Base-by-base conservation (phyloP, 2,888 invertebrate species). In the Gymnoscelis rufifasciata region DNA sequence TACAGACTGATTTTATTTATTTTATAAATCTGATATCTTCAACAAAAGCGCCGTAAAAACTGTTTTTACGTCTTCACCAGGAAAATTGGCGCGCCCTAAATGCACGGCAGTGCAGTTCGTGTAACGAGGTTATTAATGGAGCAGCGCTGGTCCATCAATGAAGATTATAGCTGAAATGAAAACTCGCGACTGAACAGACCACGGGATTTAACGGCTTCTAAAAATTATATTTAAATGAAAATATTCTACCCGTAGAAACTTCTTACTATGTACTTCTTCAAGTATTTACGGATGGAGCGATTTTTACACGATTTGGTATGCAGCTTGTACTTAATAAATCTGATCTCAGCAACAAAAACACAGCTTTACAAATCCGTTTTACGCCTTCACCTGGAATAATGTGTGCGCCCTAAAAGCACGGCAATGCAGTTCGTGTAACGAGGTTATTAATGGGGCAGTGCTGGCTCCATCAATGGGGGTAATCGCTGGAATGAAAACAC, bases 401-500 rank as follows among this genome's bases (percentile, higher is more conserved):
- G 6, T n/a, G 28, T 27, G 19, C 11, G 29, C 4, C 10, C 29
- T 30, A 24, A 29, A 30, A n/a, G 33, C 11, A 28, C 5, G 8
- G 7, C 23, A n/a, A 2, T 26, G n/a, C 36, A 26, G 8, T 26
- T 15, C n/a, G 15, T 38, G 31, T 28, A 38, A 43, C 38, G 37
- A 24, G 38, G 14, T 26, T 37, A 43, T 43, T 6, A 14, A 38
- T 29, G 41, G 14, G 24, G 13, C 31, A 37, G 26, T 35, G 36
- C 40, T 14, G 28, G 33, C 37, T 44, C 31, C 38, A 45, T 38
- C 26, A 23, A 38, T 44, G 14, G 36, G 29, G 36, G 38, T 45
- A 50, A 42, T 50, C 50, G 45, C 45, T 45, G 45, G 36, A 50
- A 50, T 36, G 44, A 35, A 45, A 42, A 46, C 38, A 43, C 30